Conservation (phyloP, 1,140 invertebrate genomes). For the Brachionus manjavacas region DNA sequence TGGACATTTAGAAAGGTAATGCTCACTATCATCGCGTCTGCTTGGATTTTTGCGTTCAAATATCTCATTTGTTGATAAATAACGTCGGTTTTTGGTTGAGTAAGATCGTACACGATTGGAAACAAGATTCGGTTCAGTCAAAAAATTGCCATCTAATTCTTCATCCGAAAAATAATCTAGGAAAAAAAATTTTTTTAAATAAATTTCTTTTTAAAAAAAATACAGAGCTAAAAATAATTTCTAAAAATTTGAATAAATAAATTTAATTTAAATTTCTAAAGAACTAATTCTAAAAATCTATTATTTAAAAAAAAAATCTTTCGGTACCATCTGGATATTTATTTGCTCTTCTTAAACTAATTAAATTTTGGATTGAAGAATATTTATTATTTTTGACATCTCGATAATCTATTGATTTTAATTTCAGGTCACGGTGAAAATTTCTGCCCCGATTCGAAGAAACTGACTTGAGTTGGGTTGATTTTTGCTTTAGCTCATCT, state of each 20-base stretch:
- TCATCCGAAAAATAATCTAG: conserved; percentile 17
- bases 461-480: neutral
- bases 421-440: neutral
- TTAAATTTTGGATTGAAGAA: neutral
- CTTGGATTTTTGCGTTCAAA: neutral
- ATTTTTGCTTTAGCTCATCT: neutral
- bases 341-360: neutral
- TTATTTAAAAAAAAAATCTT: neutral
- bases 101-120: neutral
- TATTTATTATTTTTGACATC: neutral
- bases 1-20: neutral
- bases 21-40: neutral
- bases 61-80: conserved; percentile 16
- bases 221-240: neutral
- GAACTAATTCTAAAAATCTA: neutral
- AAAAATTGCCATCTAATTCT: neutral
- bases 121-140: neutral
- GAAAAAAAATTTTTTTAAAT: neutral
- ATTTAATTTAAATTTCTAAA: neutral
- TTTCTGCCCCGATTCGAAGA: neutral
- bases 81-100: neutral
- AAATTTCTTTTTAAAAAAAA: neutral
- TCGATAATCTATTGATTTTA: neutral
- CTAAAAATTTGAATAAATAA: neutral
- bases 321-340: neutral